Evolutionary conservation across 2,797 vertebrate genomes (phyloP).

Genomic region (Acanthurus lineatus): DNA sequence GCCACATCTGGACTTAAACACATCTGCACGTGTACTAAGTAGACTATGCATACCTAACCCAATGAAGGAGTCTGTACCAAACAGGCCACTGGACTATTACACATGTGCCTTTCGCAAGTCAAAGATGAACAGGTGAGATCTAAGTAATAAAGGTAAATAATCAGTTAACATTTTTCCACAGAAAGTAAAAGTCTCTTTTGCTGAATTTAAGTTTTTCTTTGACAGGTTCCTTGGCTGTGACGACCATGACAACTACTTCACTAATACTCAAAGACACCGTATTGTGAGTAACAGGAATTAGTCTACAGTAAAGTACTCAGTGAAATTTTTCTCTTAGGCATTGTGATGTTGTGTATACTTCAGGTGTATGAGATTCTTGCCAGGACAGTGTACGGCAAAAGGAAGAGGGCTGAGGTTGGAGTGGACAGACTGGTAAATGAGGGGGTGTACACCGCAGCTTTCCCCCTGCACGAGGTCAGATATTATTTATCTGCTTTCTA

Average conservation of each 20-base stretch:
- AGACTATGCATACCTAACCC: constrained; percentile 82
- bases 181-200: background rate
- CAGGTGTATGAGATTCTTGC: constrained; percentile 89
- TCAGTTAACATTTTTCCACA: background rate
- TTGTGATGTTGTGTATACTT: constrained; percentile 23
- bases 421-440: constrained; percentile 85
- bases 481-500: background rate
- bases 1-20: constrained; percentile 83
- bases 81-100: constrained; percentile 86
- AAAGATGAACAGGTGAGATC: constrained; percentile 82
- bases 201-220: background rate
- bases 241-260: constrained; percentile 83
- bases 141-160: background rate
- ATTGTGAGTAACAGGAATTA: constrained; percentile 79
- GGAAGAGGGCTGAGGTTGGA: constrained; percentile 86
- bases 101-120: constrained; percentile 87
- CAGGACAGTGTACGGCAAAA: constrained; percentile 83
- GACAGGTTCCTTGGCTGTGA: constrained; percentile 86
- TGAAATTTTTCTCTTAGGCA: background rate
- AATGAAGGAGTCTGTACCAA: constrained; percentile 82
- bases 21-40: constrained; percentile 77
- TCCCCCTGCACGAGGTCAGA: constrained; percentile 86
- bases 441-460: constrained; percentile 84
- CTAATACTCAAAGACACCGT: constrained; percentile 85
- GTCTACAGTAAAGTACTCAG: background rate